Percentiles rank a stretch among this genome's conserved stretches.
Conservation (phyloP, 2,888 invertebrate species). For the Charanyca ferruginea region DNA sequence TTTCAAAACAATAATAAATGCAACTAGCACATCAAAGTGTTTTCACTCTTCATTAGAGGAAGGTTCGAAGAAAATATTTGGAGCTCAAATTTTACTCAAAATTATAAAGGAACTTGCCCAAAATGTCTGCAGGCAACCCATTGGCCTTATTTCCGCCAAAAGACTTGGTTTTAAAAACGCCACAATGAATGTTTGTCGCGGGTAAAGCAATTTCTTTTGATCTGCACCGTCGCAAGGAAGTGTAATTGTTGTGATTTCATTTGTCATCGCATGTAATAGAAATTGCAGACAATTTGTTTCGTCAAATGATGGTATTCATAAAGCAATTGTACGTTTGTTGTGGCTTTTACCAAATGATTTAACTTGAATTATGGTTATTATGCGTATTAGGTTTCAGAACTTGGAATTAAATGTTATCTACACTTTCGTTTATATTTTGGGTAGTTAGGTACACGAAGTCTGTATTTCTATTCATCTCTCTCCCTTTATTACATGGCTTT, state of each 20-base stretch:
- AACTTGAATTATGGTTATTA: constrained; percentile 28
- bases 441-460: no score
- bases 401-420: constrained; percentile 8
- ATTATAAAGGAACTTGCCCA: constrained; percentile 43
- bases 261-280: constrained; percentile 64
- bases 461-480: no score
- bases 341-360: constrained; percentile 34
- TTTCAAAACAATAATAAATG: constrained; percentile 17
- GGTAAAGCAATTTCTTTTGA: constrained; percentile 69
- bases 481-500: no score
- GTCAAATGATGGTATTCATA: constrained; percentile 58
- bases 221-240: constrained; percentile 57
- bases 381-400: constrained; percentile 7
- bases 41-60: constrained; percentile 32
- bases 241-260: constrained; percentile 74
- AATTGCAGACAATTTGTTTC: constrained; percentile 70
- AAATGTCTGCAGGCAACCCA: constrained; percentile 53
- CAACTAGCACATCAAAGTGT: constrained; percentile 33
- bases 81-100: constrained; percentile 35
- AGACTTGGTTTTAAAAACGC: constrained; percentile 64
- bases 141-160: constrained; percentile 59
- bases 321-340: constrained; percentile 54
- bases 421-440: not conserved
- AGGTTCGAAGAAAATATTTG: constrained; percentile 5
- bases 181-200: constrained; percentile 64